These are phyloP conservation scores for Polydrusus tereticollis DNA, from an alignment of 2,888 invertebrate genomes.

Conservation along the genomic window DNA sequence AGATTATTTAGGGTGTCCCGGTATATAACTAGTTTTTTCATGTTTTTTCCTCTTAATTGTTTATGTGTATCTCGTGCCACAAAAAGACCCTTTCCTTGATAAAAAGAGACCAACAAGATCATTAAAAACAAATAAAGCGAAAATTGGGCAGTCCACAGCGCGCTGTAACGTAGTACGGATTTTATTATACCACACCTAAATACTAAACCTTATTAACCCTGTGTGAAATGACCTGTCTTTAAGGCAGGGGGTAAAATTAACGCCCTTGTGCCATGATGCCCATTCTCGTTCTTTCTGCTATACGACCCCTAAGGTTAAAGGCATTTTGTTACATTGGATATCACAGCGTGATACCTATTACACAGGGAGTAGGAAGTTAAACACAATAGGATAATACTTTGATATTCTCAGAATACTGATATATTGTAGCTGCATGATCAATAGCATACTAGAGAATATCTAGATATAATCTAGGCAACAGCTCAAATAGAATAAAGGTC, in stretches of 20 bases:
- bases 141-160: not conserved
- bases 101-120: not conserved
- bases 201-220: constrained; percentile 6
- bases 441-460: too few species aligned
- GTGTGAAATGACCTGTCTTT: constrained; percentile 22
- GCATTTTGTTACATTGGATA: constrained; percentile 27
- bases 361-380: constrained; percentile 27
- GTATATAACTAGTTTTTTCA: too few species aligned
- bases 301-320: constrained; percentile 26
- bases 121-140: not conserved
- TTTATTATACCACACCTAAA: constrained; percentile 13
- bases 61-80: not conserved
- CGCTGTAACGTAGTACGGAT: not conserved
- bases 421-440: too few species aligned
- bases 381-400: not conserved
- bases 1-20: too few species aligned
- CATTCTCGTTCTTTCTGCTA: constrained; percentile 21
- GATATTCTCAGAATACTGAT: not conserved
- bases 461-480: too few species aligned
- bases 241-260: constrained; percentile 24
- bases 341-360: constrained; percentile 26
- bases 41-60: too few species aligned
- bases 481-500: too few species aligned
- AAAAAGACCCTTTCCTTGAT: not conserved
- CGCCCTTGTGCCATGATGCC: constrained; percentile 25